Evolutionary conservation across 2,797 vertebrate species (phyloP).

Genomic region (Pteropus rufus): DNA sequence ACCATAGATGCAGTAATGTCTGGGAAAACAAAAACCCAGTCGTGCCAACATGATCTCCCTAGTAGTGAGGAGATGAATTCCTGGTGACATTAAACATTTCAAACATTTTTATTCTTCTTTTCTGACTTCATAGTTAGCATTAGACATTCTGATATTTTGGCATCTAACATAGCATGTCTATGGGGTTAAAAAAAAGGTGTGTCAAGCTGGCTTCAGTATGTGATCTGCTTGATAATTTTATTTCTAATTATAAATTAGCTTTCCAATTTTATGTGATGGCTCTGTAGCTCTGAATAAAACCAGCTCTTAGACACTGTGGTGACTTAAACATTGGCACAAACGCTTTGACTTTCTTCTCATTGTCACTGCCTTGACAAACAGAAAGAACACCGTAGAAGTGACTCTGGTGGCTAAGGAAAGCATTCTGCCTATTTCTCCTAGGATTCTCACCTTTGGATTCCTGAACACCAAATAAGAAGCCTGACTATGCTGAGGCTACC

Average conservation of each 20-base stretch:
- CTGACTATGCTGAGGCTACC: background rate
- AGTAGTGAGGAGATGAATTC: background rate
- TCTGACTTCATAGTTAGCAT: background rate
- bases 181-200: background rate
- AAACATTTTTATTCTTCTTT: background rate
- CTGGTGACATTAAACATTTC: background rate
- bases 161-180: background rate
- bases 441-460: background rate
- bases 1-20: background rate
- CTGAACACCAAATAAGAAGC: background rate
- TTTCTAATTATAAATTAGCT: background rate
- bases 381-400: background rate
- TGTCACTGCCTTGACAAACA: background rate
- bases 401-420: background rate
- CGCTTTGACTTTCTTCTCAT: background rate
- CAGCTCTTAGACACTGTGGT: background rate
- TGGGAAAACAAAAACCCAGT: conserved; percentile 4
- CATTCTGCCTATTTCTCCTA: background rate
- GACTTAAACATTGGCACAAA: background rate
- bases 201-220: background rate
- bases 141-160: background rate
- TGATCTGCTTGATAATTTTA: background rate
- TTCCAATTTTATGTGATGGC: background rate
- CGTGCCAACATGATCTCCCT: background rate
- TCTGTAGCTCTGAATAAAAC: background rate